Percentiles rank a stretch among this genome's conserved stretches.
These are phyloP conservation scores for Babyrousa celebensis DNA, from an alignment of 2,797 vertebrate species.

Conservation along the genomic window DNA sequence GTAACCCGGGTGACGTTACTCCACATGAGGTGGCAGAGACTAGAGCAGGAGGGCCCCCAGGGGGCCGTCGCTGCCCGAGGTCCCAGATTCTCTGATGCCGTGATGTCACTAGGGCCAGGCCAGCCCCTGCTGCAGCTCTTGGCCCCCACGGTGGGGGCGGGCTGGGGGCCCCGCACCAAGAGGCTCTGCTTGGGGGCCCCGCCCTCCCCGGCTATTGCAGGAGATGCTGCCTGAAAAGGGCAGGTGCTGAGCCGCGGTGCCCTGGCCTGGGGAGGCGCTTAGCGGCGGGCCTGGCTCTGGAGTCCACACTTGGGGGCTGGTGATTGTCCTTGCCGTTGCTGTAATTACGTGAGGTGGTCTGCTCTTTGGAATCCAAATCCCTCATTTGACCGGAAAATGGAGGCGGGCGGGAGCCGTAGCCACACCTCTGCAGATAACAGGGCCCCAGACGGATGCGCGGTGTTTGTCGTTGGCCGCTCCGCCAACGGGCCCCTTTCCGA, in stretches of 20 bases:
- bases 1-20: no score
- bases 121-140: neutral
- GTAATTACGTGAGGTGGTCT: accelerated
- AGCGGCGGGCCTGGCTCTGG: neutral
- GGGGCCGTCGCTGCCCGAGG: accelerated
- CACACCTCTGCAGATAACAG: accelerated
- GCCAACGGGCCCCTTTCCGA: neutral
- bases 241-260: accelerated
- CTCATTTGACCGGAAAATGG: neutral
- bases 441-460: accelerated
- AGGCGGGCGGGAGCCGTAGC: accelerated
- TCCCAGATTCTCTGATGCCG: neutral
- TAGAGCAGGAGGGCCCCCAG: accelerated
- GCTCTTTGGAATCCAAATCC: neutral
- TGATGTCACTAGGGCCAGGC: neutral
- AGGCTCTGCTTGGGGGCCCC: neutral
- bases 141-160: neutral
- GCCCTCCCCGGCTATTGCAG: accelerated
- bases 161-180: neutral
- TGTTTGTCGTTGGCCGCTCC: neutral
- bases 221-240: neutral
- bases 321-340: accelerated
- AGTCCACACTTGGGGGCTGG: neutral
- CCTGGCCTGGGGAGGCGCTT: neutral
- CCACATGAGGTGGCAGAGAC: neutral